Base-by-base conservation (phyloP, 2,888 invertebrate species). In the Seira sanloemensis region DNA sequence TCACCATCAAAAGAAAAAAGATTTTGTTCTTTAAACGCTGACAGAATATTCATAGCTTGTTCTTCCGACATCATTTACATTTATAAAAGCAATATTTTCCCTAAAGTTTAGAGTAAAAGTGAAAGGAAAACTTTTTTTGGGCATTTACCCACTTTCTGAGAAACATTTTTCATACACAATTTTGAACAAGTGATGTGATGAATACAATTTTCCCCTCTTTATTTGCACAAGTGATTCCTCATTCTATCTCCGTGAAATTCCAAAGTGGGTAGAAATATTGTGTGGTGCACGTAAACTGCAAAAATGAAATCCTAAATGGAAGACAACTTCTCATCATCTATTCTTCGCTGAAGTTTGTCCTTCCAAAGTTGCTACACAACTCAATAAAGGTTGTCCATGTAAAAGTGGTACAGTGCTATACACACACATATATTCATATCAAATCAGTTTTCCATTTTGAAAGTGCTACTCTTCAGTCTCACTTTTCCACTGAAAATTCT, bases 381-480 rank as follows among this genome's bases (percentile, higher is more conserved):
- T 7, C 4, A 37, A 37, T 37, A 37, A 37, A 37, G 37, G 37
- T n/a, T n/a, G n/a, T n/a, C n/a, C n/a, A n/a, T n/a, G n/a, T n/a
- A 12, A 37, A 37, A 37, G 37, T 37, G 37, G 37, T 37, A 37
- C 12, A 37, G 37, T 37, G 37, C 37, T 37, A 37, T 7, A 37
- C n/a, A n/a, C n/a, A n/a, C n/a, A n/a, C n/a, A n/a, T n/a, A n/a
- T n/a, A n/a, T n/a, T n/a, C n/a, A n/a, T n/a, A n/a, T n/a, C n/a
- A n/a, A n/a, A n/a, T n/a, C n/a, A n/a, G n/a, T n/a, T n/a, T n/a
- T n/a, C n/a, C n/a, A n/a, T n/a, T n/a, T n/a, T n/a, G 37, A 37
- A 12, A 37, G 37, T 37, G 37, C 12, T 37, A 37, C 12, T 37
- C 37, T 37, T 37, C 37, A 68, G 80, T 80, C 80, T 68, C 73